Base-by-base conservation (phyloP, 2,888 invertebrate species). In the Erebia aethiops region DNA sequence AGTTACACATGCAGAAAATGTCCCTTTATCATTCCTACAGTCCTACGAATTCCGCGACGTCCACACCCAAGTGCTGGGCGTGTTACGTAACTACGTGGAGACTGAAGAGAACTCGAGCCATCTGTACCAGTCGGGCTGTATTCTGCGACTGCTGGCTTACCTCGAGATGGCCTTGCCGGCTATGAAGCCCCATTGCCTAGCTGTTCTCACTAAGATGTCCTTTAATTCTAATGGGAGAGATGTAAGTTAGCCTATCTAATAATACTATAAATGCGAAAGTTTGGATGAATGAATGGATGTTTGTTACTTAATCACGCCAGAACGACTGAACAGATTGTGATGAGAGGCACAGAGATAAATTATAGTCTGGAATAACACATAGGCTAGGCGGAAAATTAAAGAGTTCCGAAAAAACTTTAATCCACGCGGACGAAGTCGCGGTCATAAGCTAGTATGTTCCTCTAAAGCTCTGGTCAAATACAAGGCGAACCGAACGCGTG, bases 1-100 rank as follows among this genome's bases (percentile, higher is more conserved):
- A 4, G 3, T 9, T 43, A 43, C 10, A 43, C 43, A 43, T 26
- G 2, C 26, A 26, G 26, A 10, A 43, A 14, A 13, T 41, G 16
- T 41, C 35, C 14, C 43, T 52, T 49, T 26, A 4, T 26, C 26
- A 26, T 26, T 26, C 26, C 5, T 51, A 14, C 21, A 65, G 93
- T 89, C 91, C 0, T 92, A 93, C 70, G 92, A 93, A 72, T 92
- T 92, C 73, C 89, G 92, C 0, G 92, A 93, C 77, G 89, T 93
- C 4, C 93, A 93, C 79, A 84, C 86, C 0, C 76, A 82, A 79
- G 92, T 92, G 0, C 77, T 93, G 1, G 84, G 87, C 0, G 90
- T 92, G 0, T 79, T 93, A 1, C 85, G 87, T 5, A 86, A 91
- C 77, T 92, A 91, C 77, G 92, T 89, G 54, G 91, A 91, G 67